Base-by-base conservation (phyloP, 2,113 vertebrate species). In the Pseudonaja textilis region DNA sequence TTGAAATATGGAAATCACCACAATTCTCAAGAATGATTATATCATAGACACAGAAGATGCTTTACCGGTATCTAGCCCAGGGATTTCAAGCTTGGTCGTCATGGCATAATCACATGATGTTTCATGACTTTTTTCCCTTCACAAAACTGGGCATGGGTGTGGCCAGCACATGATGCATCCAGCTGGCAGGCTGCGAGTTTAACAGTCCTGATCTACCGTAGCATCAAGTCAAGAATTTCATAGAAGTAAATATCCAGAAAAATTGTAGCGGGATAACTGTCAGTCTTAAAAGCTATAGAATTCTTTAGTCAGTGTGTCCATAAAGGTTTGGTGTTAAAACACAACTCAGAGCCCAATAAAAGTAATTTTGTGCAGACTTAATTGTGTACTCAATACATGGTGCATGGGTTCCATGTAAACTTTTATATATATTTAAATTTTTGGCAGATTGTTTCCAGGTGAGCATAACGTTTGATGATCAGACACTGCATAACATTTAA, bases 351-450 rank as follows among this genome's bases (percentile, higher is more conserved):
- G 91, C 57, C 91, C 87, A 88, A 87, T 11, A 96, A 94, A 94
- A 39, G 69, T 94, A 95, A 94, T 96, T 96, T 94, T 95, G 88
- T 89, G 18, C 4, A 4, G 39, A 89, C 96, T 94, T 96, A 96
- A 96, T 97, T 96, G 94, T 88, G 87, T 86, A 85, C 64, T 95
- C 93, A 90, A 42, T 90, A 47, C n/a, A 93, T 61, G 42, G 23
- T 92, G 47, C 57, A 87, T 91, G 92, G 42, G 89, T 94, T 81
- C 34, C 7, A 42, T 81, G 18, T 81, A 81, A 22, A 39, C 2
- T 1, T 39, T 3, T 22, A 39, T 22, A 34, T 22, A 22, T 22
- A 22, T 18, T 9, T 81, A 81, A 39, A 20, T 81, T 81, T 22
- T 7, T 42, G 22, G 16, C 34, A 81, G 34, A 81, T 81, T 39